Conservation (phyloP, 2,888 invertebrate species). For the Schizotus pectinicornis region DNA sequence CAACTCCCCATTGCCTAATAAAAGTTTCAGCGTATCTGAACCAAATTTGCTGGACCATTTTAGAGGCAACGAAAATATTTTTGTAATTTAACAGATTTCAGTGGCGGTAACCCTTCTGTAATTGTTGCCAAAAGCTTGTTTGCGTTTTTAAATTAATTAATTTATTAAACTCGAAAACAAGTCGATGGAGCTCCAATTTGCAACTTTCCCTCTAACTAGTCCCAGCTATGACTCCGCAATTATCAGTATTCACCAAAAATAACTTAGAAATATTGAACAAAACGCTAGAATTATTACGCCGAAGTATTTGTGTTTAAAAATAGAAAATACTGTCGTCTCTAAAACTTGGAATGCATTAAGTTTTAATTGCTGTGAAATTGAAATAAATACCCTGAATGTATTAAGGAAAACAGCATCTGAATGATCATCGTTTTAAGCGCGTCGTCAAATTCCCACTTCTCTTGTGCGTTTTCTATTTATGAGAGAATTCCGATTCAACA, state of each 20-base stretch:
- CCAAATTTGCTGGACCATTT: conserved; percentile 10
- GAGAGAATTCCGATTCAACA: too few species aligned
- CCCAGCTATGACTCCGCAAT: too few species aligned
- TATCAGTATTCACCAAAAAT: too few species aligned
- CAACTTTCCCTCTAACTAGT: too few species aligned
- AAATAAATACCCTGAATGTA: background rate
- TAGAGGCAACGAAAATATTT: conserved; percentile 8
- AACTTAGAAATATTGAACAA: too few species aligned
- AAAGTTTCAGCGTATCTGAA: conserved; percentile 12
- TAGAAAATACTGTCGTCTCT: background rate
- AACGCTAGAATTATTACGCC: too few species aligned
- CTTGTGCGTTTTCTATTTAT: too few species aligned
- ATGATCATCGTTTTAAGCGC: too few species aligned
- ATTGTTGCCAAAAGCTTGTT: background rate
- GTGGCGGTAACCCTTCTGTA: background rate
- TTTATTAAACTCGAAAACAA: too few species aligned
- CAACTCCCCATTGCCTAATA: conserved; percentile 17
- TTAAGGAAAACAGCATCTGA: background rate
- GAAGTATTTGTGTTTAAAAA: background rate
- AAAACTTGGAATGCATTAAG: conserved; percentile 4
- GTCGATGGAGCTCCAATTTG: too few species aligned
- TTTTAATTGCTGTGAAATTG: conserved; percentile 11
- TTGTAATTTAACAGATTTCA: conserved; percentile 6
- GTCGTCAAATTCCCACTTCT: too few species aligned
- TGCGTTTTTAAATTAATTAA: too few species aligned